phyloP scores from a whole-genome alignment of 2,113 vertebrate species.

The Tachuris rubrigastra region DNA sequence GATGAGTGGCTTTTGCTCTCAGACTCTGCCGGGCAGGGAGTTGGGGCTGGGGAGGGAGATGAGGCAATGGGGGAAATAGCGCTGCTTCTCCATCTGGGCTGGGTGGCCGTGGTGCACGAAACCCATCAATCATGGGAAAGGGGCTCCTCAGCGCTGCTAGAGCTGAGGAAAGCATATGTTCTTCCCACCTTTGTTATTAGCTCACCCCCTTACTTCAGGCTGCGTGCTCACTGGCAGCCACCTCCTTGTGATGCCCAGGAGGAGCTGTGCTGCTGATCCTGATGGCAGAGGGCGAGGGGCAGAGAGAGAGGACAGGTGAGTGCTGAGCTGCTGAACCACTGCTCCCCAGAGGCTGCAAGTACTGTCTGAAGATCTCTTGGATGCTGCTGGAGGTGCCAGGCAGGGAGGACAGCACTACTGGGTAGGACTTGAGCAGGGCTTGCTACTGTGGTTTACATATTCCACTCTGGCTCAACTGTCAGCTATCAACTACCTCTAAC shows the following conservation, averaged over 20 bases:
- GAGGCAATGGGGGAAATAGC: not conserved
- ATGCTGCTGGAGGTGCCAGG: not conserved
- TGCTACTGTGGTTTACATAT: not conserved
- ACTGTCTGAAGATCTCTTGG: not conserved
- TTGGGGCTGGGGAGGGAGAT: not conserved
- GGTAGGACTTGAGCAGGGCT: not conserved
- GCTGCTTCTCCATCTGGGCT: not conserved
- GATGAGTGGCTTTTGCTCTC: not conserved
- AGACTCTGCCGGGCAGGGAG: not conserved
- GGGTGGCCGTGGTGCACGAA: not conserved
- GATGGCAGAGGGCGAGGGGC: not conserved
- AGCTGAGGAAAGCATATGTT: not conserved
- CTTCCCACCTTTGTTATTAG: not conserved
- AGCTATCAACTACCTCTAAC: not conserved
- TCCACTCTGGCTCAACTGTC: not conserved
- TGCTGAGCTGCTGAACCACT: not conserved
- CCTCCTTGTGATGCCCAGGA: not conserved
- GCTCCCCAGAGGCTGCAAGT: fast-evolving
- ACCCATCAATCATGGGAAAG: not conserved
- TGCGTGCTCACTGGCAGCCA: not conserved
- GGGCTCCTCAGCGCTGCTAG: not conserved
- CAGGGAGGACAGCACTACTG: not conserved
- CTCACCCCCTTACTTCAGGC: not conserved
- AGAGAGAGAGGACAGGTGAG: fast-evolving
- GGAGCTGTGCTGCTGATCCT: not conserved